Percentiles rank a stretch among this genome's conserved stretches.
These are phyloP conservation scores for Hydra vulgaris DNA, from an alignment of 30 jellyfish, hydroid and myxozoan species.

Conservation along the genomic window DNA sequence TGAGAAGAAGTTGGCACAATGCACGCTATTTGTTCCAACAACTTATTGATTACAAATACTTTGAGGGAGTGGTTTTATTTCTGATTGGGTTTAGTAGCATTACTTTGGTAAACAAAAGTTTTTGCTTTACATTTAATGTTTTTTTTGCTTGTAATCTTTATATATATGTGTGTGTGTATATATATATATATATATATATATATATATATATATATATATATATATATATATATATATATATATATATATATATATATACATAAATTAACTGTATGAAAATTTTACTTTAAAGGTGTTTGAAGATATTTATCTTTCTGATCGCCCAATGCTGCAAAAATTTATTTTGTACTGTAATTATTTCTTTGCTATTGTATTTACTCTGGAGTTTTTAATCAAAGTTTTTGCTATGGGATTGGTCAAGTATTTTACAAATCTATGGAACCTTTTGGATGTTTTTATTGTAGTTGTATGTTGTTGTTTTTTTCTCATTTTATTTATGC, in stretches of 20 bases:
- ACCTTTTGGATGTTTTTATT: constrained; percentile 79
- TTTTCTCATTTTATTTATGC: too few relatives aligned
- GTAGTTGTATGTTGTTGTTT: constrained; percentile 62
- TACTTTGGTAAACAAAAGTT: constrained; percentile 97
- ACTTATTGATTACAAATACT: constrained; percentile 82
- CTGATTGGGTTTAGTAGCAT: constrained; percentile 97
- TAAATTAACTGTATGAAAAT: neutral
- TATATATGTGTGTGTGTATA: neutral
- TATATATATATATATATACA: too few relatives aligned
- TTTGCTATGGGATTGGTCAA: constrained; percentile 86
- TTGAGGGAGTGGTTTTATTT: constrained; percentile 80
- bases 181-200: too few relatives aligned
- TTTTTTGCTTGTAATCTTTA: neutral
- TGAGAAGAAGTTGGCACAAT: constrained; percentile 91
- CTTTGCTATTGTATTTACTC: constrained; percentile 79
- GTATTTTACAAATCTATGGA: constrained; percentile 90
- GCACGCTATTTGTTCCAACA: constrained; percentile 48
- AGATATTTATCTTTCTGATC: constrained; percentile 48
- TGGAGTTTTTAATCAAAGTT: constrained; percentile 78
- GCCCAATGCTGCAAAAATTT: constrained; percentile 40
- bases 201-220: too few relatives aligned
- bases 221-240: too few relatives aligned
- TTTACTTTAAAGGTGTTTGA: constrained; percentile 57
- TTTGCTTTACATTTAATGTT: too few relatives aligned
- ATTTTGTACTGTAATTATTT: constrained; percentile 79